Percentiles rank a stretch among this genome's conserved stretches.
These are phyloP conservation scores for Rhamnusium bicolor DNA, from an alignment of 2,888 invertebrate genomes.

Conservation along the genomic window DNA sequence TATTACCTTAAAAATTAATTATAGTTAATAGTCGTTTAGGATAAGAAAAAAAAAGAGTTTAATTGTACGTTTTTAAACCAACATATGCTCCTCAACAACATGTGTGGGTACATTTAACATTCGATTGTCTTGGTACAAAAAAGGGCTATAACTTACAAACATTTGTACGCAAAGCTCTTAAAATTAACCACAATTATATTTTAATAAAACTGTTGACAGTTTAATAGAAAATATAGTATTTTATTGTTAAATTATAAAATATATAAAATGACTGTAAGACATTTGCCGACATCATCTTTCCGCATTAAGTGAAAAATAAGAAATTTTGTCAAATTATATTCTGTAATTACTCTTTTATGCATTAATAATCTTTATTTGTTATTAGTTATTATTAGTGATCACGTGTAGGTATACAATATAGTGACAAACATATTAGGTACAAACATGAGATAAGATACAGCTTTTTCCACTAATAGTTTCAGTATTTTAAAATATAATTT, in stretches of 20 bases:
- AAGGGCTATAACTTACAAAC: constrained; percentile 16
- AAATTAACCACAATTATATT: constrained; percentile 24
- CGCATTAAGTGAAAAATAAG: background rate
- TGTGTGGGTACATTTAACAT: constrained; percentile 53
- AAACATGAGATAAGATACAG: background rate
- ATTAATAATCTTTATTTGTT: background rate
- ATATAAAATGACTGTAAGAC: constrained; percentile 11
- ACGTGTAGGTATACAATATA: background rate
- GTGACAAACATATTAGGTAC: background rate
- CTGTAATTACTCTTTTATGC: background rate
- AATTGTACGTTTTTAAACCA: constrained; percentile 51
- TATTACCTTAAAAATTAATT: constrained; percentile 50
- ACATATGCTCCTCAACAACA: constrained; percentile 61
- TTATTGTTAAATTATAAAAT: constrained; percentile 7
- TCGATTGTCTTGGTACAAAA: constrained; percentile 27
- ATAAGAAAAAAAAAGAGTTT: constrained; percentile 52
- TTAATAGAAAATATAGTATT: constrained; percentile 18
- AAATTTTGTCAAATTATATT: constrained; percentile 6
- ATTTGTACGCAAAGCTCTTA: constrained; percentile 1
- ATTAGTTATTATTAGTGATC: background rate
- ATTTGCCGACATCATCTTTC: background rate
- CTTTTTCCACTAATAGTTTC: background rate
- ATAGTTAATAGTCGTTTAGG: constrained; percentile 48
- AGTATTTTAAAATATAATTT: background rate
- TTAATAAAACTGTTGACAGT: constrained; percentile 25